These are phyloP conservation scores for Carlito syrichta DNA, from an alignment of 2,113 vertebrate species.

Conservation along the genomic window DNA sequence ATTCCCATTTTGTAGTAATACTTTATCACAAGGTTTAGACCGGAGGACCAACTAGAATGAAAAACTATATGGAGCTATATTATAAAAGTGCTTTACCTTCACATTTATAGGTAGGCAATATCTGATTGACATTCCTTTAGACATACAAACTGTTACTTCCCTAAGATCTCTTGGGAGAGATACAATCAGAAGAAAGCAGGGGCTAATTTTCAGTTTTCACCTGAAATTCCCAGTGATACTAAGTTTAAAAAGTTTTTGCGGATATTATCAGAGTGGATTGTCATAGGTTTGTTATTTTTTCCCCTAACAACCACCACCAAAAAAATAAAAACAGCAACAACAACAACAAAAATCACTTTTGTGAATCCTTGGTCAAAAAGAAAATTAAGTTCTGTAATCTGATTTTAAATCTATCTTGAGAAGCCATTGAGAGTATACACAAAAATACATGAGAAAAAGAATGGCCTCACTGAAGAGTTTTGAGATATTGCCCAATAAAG, in stretches of 20 bases:
- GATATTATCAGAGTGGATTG: background rate
- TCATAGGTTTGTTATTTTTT: background rate
- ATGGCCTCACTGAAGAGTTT: background rate
- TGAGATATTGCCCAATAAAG: background rate
- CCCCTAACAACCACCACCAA: background rate
- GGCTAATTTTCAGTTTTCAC: constrained; percentile 26
- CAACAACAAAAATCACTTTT: background rate
- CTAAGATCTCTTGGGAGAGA: background rate
- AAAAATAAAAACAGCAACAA: background rate
- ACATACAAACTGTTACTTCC: background rate
- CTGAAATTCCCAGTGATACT: background rate
- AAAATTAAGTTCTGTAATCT: constrained; percentile 30
- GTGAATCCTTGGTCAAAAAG: background rate
- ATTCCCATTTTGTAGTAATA: background rate
- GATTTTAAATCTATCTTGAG: constrained; percentile 24
- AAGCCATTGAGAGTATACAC: background rate
- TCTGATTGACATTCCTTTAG: background rate
- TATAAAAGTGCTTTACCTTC: background rate
- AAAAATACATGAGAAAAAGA: constrained; percentile 11
- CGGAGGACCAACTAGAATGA: background rate
- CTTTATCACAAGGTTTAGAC: background rate
- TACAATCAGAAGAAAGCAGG: background rate
- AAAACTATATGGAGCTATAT: background rate
- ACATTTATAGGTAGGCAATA: background rate
- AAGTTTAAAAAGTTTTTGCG: constrained; percentile 28